These are phyloP conservation scores for Coracias cyanogaster DNA, from an alignment of 2,797 vertebrate genomes.

Conservation along the genomic window DNA sequence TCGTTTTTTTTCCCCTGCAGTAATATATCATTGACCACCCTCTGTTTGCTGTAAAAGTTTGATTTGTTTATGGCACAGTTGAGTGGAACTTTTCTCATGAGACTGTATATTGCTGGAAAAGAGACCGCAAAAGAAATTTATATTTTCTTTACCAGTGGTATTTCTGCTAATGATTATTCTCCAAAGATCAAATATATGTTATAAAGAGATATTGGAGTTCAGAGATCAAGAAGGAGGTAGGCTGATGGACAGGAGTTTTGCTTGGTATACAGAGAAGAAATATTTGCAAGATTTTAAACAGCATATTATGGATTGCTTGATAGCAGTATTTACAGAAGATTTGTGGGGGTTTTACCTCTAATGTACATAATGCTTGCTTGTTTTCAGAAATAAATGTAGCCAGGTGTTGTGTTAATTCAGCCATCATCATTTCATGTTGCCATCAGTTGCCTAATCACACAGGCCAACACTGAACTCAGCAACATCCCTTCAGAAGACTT, in stretches of 20 bases:
- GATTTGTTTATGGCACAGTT: not conserved
- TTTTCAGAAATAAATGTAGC: not conserved
- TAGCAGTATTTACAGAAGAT: not conserved
- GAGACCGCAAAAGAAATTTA: not conserved
- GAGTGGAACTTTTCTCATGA: not conserved
- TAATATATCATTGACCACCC: not conserved
- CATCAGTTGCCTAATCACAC: too few species aligned
- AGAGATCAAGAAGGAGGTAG: not conserved
- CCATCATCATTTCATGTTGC: too few species aligned
- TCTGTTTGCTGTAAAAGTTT: not conserved
- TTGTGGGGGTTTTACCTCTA: not conserved
- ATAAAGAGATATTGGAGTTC: not conserved
- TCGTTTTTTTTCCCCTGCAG: not conserved
- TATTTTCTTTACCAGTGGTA: not conserved
- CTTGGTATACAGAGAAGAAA: not conserved
- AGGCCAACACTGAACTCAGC: too few species aligned
- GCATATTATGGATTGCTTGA: not conserved
- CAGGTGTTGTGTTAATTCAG: too few species aligned
- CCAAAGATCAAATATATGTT: not conserved
- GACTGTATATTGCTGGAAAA: not conserved
- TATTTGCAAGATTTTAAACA: not conserved
- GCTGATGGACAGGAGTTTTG: not conserved
- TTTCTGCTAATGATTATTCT: not conserved
- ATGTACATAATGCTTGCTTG: not conserved
- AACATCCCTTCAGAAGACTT: too few species aligned